Base-by-base conservation (phyloP, 1,140 invertebrate species). In the Calycopis cecrops region DNA sequence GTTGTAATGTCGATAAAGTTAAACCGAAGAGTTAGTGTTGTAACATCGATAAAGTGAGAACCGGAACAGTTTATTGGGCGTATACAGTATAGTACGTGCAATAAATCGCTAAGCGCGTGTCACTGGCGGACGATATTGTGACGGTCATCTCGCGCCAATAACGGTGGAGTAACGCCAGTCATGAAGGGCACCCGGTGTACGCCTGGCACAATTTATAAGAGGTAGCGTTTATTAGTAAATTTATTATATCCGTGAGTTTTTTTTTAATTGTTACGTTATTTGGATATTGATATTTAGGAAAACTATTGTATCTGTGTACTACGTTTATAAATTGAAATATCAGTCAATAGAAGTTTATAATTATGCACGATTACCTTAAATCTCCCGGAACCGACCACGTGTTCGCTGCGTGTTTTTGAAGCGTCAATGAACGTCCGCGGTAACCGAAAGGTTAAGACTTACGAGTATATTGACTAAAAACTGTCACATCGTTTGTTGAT, bases 141-240 rank as follows among this genome's bases (percentile, higher is more conserved):
- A 72, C 76, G 77, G 77, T 83, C 79, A 83, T 77, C 77, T 79
- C 60, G 65, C 62, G 65, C 67, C 77, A 83, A 83, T 83, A 83
- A 76, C 64, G 66, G 62, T 54, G 49, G 33, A 37, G 71, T 69
- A 65, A 37, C 55, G 71, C 75, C 57, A 68, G 76, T 82, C 79
- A 82, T 62, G 67, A 62, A 59, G 50, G 60, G 47, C 52, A 58
- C 60, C 64, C 56, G 56, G 62, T 40, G 48, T 14, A 10, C 1
- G 9, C 10, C 9, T 37, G 50, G 47, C 44, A 8, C 52, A 34
- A 55, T 35, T 48, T 18, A 54, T 8, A 57, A n/a, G 40, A 16
- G n/a, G 38, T 1, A 37, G 62, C 60, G 59, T 33, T 59, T 55
- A 37, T 18, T 35, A 47, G 9, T 16, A 44, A 17, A 17, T 42